Evolutionary conservation across 2,113 vertebrate species (phyloP).

Genomic region (Ammodramus savannarum): DNA sequence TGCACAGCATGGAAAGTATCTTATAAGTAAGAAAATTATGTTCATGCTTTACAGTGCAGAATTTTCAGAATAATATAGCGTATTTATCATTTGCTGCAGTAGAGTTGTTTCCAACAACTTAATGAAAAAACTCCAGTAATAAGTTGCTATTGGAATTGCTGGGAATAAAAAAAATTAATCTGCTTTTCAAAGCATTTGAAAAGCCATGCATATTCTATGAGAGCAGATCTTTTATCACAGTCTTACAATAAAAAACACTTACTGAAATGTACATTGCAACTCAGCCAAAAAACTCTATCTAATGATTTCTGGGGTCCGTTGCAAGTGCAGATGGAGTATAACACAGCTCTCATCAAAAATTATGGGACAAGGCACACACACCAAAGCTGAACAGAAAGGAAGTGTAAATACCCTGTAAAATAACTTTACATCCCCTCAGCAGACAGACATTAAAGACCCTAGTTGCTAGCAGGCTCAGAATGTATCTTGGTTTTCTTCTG

Average conservation of each 20-base stretch:
- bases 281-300: not conserved
- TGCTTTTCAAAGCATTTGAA: not conserved
- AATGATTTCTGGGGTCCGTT: not conserved
- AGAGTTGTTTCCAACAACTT: slow-evolving; percentile 21
- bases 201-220: not conserved
- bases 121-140: slow-evolving; percentile 15
- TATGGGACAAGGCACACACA: not conserved
- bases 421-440: not conserved
- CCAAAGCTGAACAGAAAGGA: not conserved
- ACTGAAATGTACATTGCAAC: not conserved
- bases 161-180: slow-evolving; percentile 38
- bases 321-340: not conserved
- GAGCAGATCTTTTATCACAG: not conserved
- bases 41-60: slow-evolving; percentile 5
- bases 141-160: not conserved
- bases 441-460: not conserved
- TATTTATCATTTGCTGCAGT: not conserved
- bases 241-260: not conserved
- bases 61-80: not conserved
- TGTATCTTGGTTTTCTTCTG: not conserved
- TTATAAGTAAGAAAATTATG: slow-evolving; percentile 56
- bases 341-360: not conserved
- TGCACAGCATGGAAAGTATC: slow-evolving; percentile 51
- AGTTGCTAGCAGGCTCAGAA: not conserved
- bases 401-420: not conserved